Percentiles rank a stretch among this genome's conserved stretches.
These are phyloP conservation scores for Aspidoscelis tigris DNA, from an alignment of 2,113 vertebrate species.

Conservation along the genomic window DNA sequence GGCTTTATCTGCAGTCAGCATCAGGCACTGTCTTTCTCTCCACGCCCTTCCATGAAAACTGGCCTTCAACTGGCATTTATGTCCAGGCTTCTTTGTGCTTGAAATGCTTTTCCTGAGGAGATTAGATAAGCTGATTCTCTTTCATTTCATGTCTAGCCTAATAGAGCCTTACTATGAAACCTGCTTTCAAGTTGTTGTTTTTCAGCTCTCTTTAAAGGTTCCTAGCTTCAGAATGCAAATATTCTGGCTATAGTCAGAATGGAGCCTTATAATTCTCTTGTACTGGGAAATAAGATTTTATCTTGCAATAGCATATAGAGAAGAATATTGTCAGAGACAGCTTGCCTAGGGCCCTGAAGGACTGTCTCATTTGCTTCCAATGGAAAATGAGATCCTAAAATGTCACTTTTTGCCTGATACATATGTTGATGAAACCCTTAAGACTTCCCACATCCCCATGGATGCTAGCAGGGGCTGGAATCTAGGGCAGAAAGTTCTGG, in stretches of 20 bases:
- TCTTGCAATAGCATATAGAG: conserved; percentile 40
- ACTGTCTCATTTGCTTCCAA: neutral
- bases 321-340: conserved; percentile 31
- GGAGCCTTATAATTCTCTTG: conserved; percentile 45
- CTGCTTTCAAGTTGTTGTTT: conserved; percentile 58
- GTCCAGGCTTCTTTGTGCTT: conserved; percentile 43
- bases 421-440: neutral
- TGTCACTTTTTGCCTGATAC: neutral
- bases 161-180: conserved; percentile 52
- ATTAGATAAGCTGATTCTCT: conserved; percentile 68
- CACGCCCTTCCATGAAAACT: conserved; percentile 32
- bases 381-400: conserved; percentile 14
- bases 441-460: neutral
- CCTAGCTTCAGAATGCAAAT: conserved; percentile 25
- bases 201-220: conserved; percentile 45
- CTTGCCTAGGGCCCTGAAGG: neutral
- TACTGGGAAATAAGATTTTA: neutral
- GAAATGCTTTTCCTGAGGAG: conserved; percentile 63
- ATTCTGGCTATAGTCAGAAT: conserved; percentile 40
- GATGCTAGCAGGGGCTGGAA: too few species aligned
- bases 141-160: conserved; percentile 59
- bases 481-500: neutral
- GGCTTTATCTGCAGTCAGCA: conserved; percentile 58
- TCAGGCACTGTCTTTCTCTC: conserved; percentile 53
- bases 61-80: conserved; percentile 49